Percentiles rank a stretch among this genome's conserved stretches.
These are phyloP conservation scores for Syngnathus scovelli DNA, from an alignment of 2,113 vertebrate genomes.

Conservation along the genomic window DNA sequence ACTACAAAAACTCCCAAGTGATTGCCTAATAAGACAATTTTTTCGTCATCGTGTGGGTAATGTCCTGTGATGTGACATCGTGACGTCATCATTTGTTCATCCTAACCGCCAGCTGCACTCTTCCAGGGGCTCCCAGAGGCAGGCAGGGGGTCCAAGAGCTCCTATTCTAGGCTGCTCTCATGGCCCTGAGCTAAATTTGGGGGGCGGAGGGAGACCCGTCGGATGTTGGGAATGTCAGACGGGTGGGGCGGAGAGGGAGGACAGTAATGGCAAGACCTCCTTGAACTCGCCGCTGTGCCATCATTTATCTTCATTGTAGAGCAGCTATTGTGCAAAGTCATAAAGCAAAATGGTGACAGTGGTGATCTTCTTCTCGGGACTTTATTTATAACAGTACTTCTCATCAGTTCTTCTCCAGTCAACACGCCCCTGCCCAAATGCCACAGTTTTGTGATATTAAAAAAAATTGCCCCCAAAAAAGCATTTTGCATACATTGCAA, in stretches of 20 bases:
- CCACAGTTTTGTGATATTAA: not conserved
- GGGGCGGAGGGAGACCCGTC: conserved; percentile 8
- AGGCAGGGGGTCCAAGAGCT: conserved; percentile 17
- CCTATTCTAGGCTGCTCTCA: conserved; percentile 57
- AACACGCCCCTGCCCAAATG: not conserved
- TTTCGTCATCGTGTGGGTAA: not conserved
- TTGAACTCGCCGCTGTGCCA: not conserved
- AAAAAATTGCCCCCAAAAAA: not conserved
- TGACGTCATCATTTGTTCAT: not conserved
- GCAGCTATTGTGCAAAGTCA: conserved; percentile 2
- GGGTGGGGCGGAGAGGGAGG: not conserved
- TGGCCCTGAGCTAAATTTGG: conserved; percentile 52
- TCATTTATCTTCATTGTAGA: not conserved
- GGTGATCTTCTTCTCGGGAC: not conserved
- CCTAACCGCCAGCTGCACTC: conserved; percentile 56
- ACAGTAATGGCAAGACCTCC: not conserved
- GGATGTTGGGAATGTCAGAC: conserved; percentile 2
- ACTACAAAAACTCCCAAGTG: too few species aligned
- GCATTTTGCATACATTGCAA: too few species aligned
- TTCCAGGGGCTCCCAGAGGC: conserved; percentile 23
- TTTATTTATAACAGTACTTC: not conserved
- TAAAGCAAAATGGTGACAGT: not conserved
- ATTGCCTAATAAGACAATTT: too few species aligned
- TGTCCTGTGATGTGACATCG: not conserved
- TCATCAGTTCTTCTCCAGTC: not conserved